These are phyloP conservation scores for Scytalopus superciliaris DNA, from an alignment of 2,113 vertebrate species.

Conservation along the genomic window DNA sequence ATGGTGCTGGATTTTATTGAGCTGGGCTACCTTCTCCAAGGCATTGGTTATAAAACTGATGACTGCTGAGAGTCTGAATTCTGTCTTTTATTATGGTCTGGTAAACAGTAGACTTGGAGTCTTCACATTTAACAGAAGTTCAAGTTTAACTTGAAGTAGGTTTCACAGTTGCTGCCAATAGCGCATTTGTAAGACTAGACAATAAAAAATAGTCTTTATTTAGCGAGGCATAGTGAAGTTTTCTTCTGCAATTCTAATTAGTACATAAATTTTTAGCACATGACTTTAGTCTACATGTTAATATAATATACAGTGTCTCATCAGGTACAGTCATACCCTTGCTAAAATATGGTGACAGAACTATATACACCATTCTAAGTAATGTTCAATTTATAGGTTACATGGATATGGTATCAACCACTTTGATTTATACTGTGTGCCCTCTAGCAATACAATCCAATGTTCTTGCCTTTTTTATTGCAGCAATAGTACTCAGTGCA, in stretches of 20 bases:
- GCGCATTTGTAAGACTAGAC: background rate
- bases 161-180: background rate
- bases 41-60: background rate
- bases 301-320: background rate
- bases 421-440: constrained; percentile 51
- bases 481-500: background rate
- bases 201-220: background rate
- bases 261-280: background rate
- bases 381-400: constrained; percentile 56
- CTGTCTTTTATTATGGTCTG: background rate
- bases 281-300: background rate
- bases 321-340: background rate
- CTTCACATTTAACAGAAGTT: background rate
- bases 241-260: background rate
- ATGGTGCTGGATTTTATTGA: background rate
- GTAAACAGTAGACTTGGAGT: background rate
- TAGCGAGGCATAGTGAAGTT: background rate
- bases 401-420: constrained; percentile 33
- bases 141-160: background rate
- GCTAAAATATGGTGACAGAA: constrained; percentile 8
- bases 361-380: background rate
- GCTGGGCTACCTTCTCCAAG: background rate
- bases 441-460: constrained; percentile 42
- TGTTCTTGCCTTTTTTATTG: constrained; percentile 23
- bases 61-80: background rate